Evolutionary conservation across 2,888 invertebrate species (phyloP), one percentile per base, ranked within the genome.

Genomic region (Margaritifera margaritifera): DNA sequence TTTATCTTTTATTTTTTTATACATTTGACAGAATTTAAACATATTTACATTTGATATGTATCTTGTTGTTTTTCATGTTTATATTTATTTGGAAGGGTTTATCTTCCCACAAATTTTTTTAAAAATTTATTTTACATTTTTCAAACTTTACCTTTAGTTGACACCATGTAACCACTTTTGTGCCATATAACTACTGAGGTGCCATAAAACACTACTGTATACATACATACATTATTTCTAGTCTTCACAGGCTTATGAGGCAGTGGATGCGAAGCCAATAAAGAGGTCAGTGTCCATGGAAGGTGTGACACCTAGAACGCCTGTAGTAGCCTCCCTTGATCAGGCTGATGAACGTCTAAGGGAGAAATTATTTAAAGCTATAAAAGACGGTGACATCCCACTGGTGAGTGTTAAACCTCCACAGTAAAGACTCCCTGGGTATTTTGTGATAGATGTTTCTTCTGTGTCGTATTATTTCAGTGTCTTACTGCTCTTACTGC

Each of bases 281-380:
- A 69, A 65, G 63, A 61, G 71, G 1, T 54, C 63, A 15, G 65
- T 72, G 15, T 62, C 68, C 42, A 19, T 74, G 64, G 57, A 69
- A 50, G 69, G 71, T 69, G 74, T 65, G 66, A 62, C 75, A 53
- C 76, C 79, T 24, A 75, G 68, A 20, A 78, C 74, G 15, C 78
- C 80, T 19, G 75, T 69, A 63, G 75, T 81, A 50, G 79, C 80
- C 52, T 80, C 81, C 58, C 80, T 84, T 71, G 83, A 84, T 53
- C 75, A 75, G 50, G 70, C 62, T 20, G 74, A 78, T 27, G 66
- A 75, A 25, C 71, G 64, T 56, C 79, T 82, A 69, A 72, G 76
- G 42, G 86, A 86, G 51, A 84, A 83, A 66, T 75, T 89, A 54
- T 84, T 87, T 64, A 85, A 83, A 58, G 86, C 87, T 58, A 86